Percentiles rank a stretch among this genome's conserved stretches.
Evolutionary conservation across 1,140 invertebrate species (phyloP).

Genomic region (Tetramorium simillimum): DNA sequence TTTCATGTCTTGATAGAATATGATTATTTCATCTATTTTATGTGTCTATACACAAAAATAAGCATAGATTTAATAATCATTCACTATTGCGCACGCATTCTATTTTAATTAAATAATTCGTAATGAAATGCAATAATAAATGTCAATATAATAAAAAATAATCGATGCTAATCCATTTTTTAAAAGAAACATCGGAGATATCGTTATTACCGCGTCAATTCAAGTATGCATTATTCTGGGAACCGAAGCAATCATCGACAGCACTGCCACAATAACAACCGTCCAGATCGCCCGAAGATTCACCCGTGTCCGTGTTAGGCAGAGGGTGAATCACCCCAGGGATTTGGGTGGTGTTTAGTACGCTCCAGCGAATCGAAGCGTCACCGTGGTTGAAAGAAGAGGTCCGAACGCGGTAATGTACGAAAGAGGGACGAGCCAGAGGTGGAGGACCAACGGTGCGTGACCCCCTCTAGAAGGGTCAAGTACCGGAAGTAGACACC

Average conservation of each 20-base stretch:
- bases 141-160: neutral
- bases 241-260: constrained; percentile 51
- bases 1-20: neutral
- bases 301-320: constrained; percentile 44
- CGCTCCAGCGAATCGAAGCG: constrained; percentile 59
- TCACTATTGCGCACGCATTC: neutral
- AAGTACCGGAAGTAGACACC: constrained; percentile 77
- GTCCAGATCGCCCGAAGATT: constrained; percentile 66
- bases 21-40: neutral
- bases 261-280: constrained; percentile 31
- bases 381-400: constrained; percentile 16
- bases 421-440: neutral
- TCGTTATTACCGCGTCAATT: neutral
- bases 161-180: neutral
- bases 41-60: neutral
- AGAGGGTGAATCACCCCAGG: constrained; percentile 74
- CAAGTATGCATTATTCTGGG: constrained; percentile 30
- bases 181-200: neutral
- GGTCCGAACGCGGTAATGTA: neutral
- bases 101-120: neutral
- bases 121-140: neutral
- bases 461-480: constrained; percentile 78
- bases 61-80: neutral
- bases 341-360: constrained; percentile 76
- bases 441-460: constrained; percentile 71